Base-by-base conservation (phyloP, 2,113 vertebrate genomes). In the Amia ocellicauda region DNA sequence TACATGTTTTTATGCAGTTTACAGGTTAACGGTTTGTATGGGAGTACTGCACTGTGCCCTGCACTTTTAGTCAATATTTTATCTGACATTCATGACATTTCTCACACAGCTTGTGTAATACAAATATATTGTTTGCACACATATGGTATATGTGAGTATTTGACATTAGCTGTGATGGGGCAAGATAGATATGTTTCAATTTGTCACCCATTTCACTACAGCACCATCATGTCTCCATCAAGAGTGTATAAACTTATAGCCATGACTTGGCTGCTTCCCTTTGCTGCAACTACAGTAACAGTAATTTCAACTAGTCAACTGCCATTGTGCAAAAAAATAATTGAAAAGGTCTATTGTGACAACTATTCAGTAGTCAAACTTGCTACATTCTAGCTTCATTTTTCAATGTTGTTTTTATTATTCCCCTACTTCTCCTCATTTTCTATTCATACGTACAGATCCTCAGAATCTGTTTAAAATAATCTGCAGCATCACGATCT, bases 311-410 rank as follows among this genome's bases (percentile, higher is more conserved):
- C 51, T 53, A 14, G 3, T 20, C 20, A 3, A 8, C 51, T 53
- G 14, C 51, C 20, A 26, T 20, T 53, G 2, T 53, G 51, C 23
- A 20, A 20, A 22, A 53, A 23, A 4, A 53, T 53, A n/a, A 53
- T 53, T 10, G 51, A 53, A 23, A 50, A 53, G 24, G 24, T 53
- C 8, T 53, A 53, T 20, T 53, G 51, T 22, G 51, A 53, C 14
- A 53, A 53, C 51, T 53, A 53, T 53, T 26, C 51, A 23, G 8
- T 53, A 19, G 51, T 53, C 51, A 53, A 19, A 23, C 23, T 53
- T 23, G 17, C 51, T 9, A 53, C 14, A 53, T 53, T 23, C 23
- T 4, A 4, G 19, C 7, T 53, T 4, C 19, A n/a, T n/a, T 50
- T 17, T 17, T 14, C 3, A 7, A 3, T 16, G 4, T 16, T 45